Percentiles rank a stretch among this genome's conserved stretches.
phyloP scores from a whole-genome alignment of 2,888 invertebrate species.

The Agrilus cyanescens region DNA sequence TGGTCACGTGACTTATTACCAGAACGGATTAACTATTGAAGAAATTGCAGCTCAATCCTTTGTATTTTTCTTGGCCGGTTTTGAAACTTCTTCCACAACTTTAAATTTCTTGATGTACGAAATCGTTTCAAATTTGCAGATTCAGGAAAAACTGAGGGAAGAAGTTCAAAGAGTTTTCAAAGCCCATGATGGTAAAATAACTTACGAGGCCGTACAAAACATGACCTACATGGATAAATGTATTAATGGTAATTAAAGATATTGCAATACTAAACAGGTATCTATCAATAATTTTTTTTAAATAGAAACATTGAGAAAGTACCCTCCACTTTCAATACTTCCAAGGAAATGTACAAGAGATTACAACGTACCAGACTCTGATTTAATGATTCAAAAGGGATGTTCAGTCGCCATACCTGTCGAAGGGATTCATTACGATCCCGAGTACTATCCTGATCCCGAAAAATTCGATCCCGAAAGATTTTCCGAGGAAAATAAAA shows the following conservation, averaged over 20 bases:
- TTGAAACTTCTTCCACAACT: constrained; percentile 37
- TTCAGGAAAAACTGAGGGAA: constrained; percentile 34
- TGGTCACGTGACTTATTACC: background rate
- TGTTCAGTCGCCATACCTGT: constrained; percentile 18
- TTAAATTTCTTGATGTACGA: constrained; percentile 32
- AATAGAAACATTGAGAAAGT: constrained; percentile 29
- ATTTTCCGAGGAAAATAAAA: constrained; percentile 20
- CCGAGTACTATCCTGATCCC: constrained; percentile 26
- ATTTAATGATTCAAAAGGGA: constrained; percentile 16
- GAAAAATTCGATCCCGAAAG: constrained; percentile 27
- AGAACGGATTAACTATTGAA: constrained; percentile 14
- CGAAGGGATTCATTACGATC: constrained; percentile 24
- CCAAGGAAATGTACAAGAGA: constrained; percentile 20
- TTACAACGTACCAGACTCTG: constrained; percentile 19
- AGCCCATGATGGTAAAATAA: constrained; percentile 26
- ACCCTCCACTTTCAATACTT: constrained; percentile 24
- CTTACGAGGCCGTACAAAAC: constrained; percentile 34
- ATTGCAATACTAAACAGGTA: too few relatives aligned
- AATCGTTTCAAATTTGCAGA: constrained; percentile 30
- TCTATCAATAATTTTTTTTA: background rate
- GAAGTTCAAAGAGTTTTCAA: constrained; percentile 29
- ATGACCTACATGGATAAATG: constrained; percentile 38
- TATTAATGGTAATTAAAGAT: constrained; percentile 26
- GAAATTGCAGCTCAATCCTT: constrained; percentile 31
- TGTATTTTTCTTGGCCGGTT: constrained; percentile 38